These are phyloP conservation scores for Ceryle rudis DNA, from an alignment of 2,797 vertebrate species.

Conservation along the genomic window DNA sequence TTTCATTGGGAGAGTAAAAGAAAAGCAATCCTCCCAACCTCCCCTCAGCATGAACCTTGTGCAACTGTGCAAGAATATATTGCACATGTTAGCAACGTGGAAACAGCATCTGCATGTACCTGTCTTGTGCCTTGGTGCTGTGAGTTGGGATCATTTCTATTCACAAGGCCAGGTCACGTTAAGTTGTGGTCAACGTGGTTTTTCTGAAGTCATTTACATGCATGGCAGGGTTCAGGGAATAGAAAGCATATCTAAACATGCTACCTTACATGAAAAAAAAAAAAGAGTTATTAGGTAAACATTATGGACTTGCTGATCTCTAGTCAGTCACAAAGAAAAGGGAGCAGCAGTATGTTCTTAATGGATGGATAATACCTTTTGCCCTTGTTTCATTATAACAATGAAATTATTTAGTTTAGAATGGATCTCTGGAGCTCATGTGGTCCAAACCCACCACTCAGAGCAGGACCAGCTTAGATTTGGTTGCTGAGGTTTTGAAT, in stretches of 20 bases:
- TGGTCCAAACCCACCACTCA: not conserved
- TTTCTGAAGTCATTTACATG: not conserved
- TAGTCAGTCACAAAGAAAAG: not conserved
- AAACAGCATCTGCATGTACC: not conserved
- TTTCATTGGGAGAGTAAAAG: not conserved
- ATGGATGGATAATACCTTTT: not conserved
- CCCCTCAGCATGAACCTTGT: not conserved
- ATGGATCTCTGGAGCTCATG: not conserved
- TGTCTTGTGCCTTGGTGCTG: not conserved
- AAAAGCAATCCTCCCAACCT: not conserved
- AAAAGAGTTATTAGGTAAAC: not conserved
- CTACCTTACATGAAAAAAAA: not conserved
- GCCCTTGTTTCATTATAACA: not conserved
- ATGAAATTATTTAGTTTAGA: not conserved
- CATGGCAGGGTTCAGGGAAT: not conserved
- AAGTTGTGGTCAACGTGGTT: rapidly evolving
- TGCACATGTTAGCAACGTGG: not conserved
- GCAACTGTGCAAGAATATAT: not conserved
- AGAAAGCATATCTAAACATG: not conserved
- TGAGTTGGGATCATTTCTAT: not conserved
- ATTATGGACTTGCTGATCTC: not conserved
- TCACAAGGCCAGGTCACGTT: not conserved
- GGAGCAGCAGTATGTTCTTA: not conserved
- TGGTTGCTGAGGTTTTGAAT: not conserved
- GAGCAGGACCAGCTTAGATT: not conserved